Conservation (phyloP, 2,888 invertebrate genomes). For the Amiota mariae region DNA sequence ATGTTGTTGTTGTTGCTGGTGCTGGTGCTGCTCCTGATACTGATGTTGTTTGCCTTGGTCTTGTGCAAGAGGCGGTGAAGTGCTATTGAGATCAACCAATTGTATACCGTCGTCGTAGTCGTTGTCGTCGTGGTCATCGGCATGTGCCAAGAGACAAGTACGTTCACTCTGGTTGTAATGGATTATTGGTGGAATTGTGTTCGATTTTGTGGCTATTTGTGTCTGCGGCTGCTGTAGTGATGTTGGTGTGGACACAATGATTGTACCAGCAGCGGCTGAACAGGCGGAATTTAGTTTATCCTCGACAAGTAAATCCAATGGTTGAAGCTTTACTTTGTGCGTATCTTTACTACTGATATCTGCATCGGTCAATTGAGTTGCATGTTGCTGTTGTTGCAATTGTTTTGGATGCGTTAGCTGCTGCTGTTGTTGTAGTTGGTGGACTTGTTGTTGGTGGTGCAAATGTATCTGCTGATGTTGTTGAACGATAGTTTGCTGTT, state of each 20-base stretch:
- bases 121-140: slow-evolving; percentile 2
- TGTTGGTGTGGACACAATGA: slow-evolving; percentile 4
- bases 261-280: slow-evolving; percentile 38
- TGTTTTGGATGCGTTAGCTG: slow-evolving; percentile 32
- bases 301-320: slow-evolving; percentile 63
- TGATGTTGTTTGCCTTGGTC: slow-evolving; percentile 12
- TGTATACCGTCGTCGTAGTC: slow-evolving; percentile 47
- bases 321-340: slow-evolving; percentile 57
- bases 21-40: slow-evolving; percentile 37
- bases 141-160: slow-evolving; percentile 11
- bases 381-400: slow-evolving; percentile 29
- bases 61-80: slow-evolving; percentile 23
- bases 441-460: slow-evolving; percentile 13
- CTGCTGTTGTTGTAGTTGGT: slow-evolving; percentile 42
- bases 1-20: slow-evolving; percentile 30
- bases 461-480: slow-evolving; percentile 37
- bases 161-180: not conserved
- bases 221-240: slow-evolving; percentile 36
- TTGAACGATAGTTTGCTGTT: slow-evolving; percentile 36
- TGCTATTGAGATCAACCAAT: slow-evolving; percentile 53
- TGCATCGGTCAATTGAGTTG: slow-evolving; percentile 35
- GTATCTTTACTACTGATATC: slow-evolving; percentile 20
- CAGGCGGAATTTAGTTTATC: slow-evolving; percentile 65
- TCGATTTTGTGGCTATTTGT: slow-evolving; percentile 15
- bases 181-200: not conserved